These are phyloP conservation scores for Cathartes aura DNA, from an alignment of 2,113 vertebrate genomes.

Conservation along the genomic window DNA sequence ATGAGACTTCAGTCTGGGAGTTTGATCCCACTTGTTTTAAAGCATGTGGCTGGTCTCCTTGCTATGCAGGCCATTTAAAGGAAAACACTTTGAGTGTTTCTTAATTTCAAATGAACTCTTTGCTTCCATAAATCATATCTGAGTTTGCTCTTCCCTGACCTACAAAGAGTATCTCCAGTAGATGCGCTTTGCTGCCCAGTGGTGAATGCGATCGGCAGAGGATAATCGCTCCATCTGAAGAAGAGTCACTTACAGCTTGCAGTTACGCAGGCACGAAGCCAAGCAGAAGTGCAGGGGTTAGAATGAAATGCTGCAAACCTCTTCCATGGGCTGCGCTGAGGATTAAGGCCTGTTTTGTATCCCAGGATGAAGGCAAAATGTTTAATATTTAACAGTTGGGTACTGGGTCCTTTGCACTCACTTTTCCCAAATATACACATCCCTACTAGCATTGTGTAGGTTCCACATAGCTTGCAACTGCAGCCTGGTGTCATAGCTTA, in stretches of 20 bases:
- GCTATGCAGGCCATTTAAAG: background rate
- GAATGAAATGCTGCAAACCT: background rate
- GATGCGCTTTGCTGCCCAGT: background rate
- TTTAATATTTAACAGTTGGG: background rate
- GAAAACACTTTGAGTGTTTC: background rate
- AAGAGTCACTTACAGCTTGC: background rate
- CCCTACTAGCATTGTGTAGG: background rate
- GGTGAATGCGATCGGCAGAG: background rate
- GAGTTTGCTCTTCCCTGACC: background rate
- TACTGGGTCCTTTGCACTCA: accelerated
- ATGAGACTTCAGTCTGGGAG: background rate
- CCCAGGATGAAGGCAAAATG: background rate
- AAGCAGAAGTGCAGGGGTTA: background rate
- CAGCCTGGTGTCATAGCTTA: background rate
- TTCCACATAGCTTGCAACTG: background rate
- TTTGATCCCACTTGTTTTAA: background rate
- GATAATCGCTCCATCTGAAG: background rate
- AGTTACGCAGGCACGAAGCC: background rate
- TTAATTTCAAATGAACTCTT: background rate
- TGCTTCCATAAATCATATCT: background rate
- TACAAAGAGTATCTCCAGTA: background rate
- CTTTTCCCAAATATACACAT: background rate
- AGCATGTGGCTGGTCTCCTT: background rate
- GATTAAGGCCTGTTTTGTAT: background rate
- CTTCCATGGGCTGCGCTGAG: background rate